Conservation (phyloP, 2,797 vertebrate species). For the Siniperca obscura region DNA sequence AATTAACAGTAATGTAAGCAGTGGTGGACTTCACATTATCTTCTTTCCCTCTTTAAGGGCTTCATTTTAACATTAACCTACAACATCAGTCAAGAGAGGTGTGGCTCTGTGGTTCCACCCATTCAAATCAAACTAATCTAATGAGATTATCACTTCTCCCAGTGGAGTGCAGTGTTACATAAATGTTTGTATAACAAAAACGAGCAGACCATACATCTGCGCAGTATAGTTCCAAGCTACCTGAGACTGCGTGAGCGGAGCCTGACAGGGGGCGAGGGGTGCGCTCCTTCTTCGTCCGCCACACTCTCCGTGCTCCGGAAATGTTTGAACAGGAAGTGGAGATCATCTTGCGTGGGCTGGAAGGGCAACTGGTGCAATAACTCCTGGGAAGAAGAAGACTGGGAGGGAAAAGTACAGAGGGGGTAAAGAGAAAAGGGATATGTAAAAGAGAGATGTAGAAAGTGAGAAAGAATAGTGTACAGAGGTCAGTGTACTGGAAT, state of each 20-base stretch:
- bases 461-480: not conserved
- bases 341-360: constrained; percentile 93
- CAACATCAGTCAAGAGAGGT: not conserved
- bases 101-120: constrained; percentile 1
- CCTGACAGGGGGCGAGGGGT: constrained; percentile 84
- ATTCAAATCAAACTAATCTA: constrained; percentile 14
- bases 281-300: constrained; percentile 87
- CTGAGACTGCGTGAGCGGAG: constrained; percentile 93
- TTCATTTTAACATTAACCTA: not conserved
- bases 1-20: not conserved
- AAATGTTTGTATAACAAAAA: constrained; percentile 5
- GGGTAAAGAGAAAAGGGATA: not conserved
- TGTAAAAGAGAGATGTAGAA: not conserved
- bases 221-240: constrained; percentile 67
- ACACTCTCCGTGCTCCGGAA: constrained; percentile 93
- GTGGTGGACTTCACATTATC: not conserved
- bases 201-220: not conserved
- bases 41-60: not conserved
- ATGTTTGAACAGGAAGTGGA: constrained; percentile 94
- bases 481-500: not conserved
- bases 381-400: constrained; percentile 96
- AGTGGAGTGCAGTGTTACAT: not conserved
- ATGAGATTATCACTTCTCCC: not conserved
- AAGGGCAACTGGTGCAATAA: constrained; percentile 93
- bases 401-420: constrained; percentile 4